phyloP scores from a whole-genome alignment of 2,888 invertebrate genomes.

The Conus canariensis region DNA sequence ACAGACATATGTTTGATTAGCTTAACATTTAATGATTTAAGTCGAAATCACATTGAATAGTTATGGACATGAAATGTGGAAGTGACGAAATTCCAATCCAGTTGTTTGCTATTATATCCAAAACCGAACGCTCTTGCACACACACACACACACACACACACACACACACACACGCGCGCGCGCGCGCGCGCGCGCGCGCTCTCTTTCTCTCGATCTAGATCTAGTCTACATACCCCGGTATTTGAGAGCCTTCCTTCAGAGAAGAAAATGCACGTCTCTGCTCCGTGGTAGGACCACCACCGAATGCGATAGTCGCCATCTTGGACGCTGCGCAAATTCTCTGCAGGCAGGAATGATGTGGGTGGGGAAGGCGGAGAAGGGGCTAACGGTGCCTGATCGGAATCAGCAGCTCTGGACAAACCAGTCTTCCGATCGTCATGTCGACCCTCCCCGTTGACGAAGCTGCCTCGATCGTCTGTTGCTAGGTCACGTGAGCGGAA shows the following conservation, averaged over 20 bases:
- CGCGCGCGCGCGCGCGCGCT: too few relatives aligned
- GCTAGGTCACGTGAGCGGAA: background rate
- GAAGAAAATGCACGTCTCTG: conserved; percentile 75
- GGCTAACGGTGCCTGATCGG: background rate
- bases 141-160: too few relatives aligned
- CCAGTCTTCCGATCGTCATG: background rate
- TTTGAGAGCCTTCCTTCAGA: conserved; percentile 76
- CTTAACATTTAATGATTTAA: too few relatives aligned
- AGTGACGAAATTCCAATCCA: too few relatives aligned
- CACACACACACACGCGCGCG: too few relatives aligned
- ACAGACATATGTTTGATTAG: too few relatives aligned
- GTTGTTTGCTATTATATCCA: too few relatives aligned
- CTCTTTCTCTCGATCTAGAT: too few relatives aligned
- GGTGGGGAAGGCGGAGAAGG: background rate
- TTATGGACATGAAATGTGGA: too few relatives aligned
- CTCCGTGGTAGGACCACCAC: conserved; percentile 75
- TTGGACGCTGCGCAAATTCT: conserved; percentile 35
- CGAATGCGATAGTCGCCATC: conserved; percentile 76
- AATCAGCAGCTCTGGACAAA: background rate
- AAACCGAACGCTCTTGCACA: too few relatives aligned
- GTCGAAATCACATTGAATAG: too few relatives aligned
- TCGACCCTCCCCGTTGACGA: background rate
- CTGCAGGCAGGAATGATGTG: background rate
- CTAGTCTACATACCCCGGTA: conserved; percentile 73
- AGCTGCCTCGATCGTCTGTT: background rate